Conservation (phyloP, 2,888 invertebrate genomes). For the Galerucella nymphaeae region DNA sequence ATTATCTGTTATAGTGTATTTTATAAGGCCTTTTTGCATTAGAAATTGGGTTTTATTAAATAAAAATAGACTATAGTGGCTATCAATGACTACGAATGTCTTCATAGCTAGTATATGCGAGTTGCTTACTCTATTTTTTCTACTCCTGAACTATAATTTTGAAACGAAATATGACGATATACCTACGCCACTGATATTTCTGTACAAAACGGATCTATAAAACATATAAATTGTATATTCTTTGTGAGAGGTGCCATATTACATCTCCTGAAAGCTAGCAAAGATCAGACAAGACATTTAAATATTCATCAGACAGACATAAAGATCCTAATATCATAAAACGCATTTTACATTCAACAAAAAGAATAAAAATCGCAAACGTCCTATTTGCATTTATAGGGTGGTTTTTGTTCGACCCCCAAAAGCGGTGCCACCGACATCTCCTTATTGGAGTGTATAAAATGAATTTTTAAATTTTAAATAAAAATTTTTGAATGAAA, state of each 20-base stretch:
- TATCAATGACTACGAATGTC: too few relatives aligned
- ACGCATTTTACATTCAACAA: constrained; percentile 63
- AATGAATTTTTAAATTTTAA: too few relatives aligned
- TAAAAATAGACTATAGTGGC: too few relatives aligned
- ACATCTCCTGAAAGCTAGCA: constrained; percentile 55
- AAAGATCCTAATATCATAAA: constrained; percentile 64
- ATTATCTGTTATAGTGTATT: too few relatives aligned
- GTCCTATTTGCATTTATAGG: constrained; percentile 57
- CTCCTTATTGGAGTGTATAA: background rate
- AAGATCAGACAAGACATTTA: constrained; percentile 59
- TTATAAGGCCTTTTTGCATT: too few relatives aligned
- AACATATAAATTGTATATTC: constrained; percentile 60
- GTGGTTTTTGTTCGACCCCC: constrained; percentile 28
- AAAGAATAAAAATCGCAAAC: constrained; percentile 50
- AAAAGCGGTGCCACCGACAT: background rate
- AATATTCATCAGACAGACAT: constrained; percentile 64
- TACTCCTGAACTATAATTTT: too few relatives aligned
- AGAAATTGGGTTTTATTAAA: too few relatives aligned
- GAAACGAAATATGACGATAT: too few relatives aligned
- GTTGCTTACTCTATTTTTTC: too few relatives aligned
- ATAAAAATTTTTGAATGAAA: too few relatives aligned
- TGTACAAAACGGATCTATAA: constrained; percentile 57
- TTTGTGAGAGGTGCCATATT: constrained; percentile 60
- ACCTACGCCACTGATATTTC: constrained; percentile 34
- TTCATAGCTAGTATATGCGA: too few relatives aligned